Evolutionary conservation across 1,140 invertebrate species (phyloP).

Genomic region (Branchinecta lynchi): DNA sequence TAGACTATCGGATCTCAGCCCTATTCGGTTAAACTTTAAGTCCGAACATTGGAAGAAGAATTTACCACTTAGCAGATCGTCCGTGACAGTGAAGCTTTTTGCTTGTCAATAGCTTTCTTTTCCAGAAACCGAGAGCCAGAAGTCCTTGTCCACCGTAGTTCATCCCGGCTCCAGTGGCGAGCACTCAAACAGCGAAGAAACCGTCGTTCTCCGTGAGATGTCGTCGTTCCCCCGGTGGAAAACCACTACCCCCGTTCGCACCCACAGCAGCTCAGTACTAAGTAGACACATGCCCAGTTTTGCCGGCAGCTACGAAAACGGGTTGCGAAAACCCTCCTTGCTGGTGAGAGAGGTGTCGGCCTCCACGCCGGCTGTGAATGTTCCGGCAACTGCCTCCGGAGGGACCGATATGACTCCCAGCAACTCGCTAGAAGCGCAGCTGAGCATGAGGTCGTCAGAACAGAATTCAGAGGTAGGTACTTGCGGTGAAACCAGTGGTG

Average conservation of each 20-base stretch:
- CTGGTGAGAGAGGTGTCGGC: not conserved
- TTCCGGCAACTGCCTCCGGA: not conserved
- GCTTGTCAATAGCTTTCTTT: too few species aligned
- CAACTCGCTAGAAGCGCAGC: not conserved
- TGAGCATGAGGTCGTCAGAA: not conserved
- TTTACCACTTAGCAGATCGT: too few species aligned
- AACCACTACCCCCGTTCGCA: not conserved
- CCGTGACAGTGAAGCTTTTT: too few species aligned
- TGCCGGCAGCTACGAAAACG: not conserved
- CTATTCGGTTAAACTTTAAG: too few species aligned
- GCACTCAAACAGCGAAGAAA: not conserved
- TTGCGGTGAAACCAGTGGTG: too few species aligned
- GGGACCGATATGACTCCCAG: not conserved
- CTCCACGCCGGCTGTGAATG: not conserved
- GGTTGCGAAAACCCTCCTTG: not conserved
- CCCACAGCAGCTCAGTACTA: not conserved
- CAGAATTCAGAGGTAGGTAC: not conserved
- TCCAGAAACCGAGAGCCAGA: too few species aligned
- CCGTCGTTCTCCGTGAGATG: not conserved
- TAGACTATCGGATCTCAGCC: too few species aligned
- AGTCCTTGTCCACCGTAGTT: too few species aligned
- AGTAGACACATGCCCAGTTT: not conserved
- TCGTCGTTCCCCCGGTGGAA: not conserved
- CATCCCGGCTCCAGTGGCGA: not conserved
- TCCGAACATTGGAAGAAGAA: too few species aligned